Percentiles rank a stretch among this genome's conserved stretches.
These are phyloP conservation scores for Listronotus oregonensis DNA, from an alignment of 1,140 invertebrate genomes.

Conservation along the genomic window DNA sequence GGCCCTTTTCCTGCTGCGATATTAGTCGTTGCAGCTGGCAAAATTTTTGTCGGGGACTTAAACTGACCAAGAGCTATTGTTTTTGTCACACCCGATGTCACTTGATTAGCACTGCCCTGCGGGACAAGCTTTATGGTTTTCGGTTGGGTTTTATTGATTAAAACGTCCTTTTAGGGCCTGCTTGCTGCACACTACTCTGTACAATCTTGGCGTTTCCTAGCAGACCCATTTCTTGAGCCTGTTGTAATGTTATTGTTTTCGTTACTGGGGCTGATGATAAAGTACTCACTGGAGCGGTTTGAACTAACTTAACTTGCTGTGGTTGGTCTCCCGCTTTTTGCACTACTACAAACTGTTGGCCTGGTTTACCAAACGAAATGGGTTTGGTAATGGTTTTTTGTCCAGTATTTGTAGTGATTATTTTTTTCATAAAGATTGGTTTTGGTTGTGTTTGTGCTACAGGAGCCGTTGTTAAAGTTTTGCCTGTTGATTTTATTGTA, in stretches of 20 bases:
- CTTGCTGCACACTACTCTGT: constrained; percentile 52
- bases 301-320: constrained; percentile 46
- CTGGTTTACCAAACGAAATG: constrained; percentile 30
- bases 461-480: constrained; percentile 39
- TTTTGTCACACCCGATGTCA: constrained; percentile 28
- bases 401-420: constrained; percentile 36
- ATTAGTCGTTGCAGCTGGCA: constrained; percentile 64
- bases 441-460: constrained; percentile 46
- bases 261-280: constrained; percentile 54
- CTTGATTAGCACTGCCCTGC: constrained; percentile 40
- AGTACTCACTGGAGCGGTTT: constrained; percentile 15
- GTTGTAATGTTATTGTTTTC: constrained; percentile 72
- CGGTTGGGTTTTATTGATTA: constrained; percentile 55
- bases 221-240: constrained; percentile 71
- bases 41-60: constrained; percentile 71
- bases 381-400: constrained; percentile 40
- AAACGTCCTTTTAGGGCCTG: constrained; percentile 54
- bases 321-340: constrained; percentile 41
- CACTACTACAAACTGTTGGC: constrained; percentile 48
- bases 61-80: constrained; percentile 48
- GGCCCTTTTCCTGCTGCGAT: constrained; percentile 58
- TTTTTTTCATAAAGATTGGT: constrained; percentile 53
- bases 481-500: constrained; percentile 48
- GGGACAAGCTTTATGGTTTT: constrained; percentile 51
- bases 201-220: constrained; percentile 63